Evolutionary conservation across 2,888 invertebrate genomes (phyloP).

Genomic region (Hirtodrosophila histrioides): DNA sequence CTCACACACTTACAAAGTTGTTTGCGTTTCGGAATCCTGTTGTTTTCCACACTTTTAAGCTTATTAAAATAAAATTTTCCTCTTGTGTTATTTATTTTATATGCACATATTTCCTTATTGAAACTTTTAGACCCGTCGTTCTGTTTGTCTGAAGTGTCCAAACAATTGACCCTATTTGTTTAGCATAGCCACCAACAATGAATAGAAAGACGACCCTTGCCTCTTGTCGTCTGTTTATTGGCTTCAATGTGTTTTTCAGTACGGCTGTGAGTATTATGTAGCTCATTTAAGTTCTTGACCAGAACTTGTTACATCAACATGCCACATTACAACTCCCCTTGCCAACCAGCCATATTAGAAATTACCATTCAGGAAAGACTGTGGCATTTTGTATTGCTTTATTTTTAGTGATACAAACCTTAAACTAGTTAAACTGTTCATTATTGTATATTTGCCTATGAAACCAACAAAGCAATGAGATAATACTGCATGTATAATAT

Average conservation of each 20-base stretch:
- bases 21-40: constrained; percentile 5
- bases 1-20: constrained; percentile 9
- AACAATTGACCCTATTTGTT: constrained; percentile 61
- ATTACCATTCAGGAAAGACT: neutral
- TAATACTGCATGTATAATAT: too few relatives aligned
- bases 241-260: constrained; percentile 26
- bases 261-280: constrained; percentile 35
- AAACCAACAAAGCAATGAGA: too few relatives aligned
- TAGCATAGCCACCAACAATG: constrained; percentile 22
- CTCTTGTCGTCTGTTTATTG: constrained; percentile 47
- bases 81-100: constrained; percentile 65
- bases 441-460: too few relatives aligned
- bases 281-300: constrained; percentile 65
- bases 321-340: constrained; percentile 8
- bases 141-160: constrained; percentile 32
- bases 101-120: constrained; percentile 66
- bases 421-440: too few relatives aligned
- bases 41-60: constrained; percentile 41
- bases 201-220: constrained; percentile 25
- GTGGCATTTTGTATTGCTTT: neutral
- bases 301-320: constrained; percentile 52
- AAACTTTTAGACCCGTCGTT: constrained; percentile 51
- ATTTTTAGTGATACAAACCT: too few relatives aligned
- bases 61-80: constrained; percentile 66
- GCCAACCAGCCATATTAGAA: neutral